Evolutionary conservation across 2,888 invertebrate species (phyloP).

Genomic region (Ctenicera cuprea): DNA sequence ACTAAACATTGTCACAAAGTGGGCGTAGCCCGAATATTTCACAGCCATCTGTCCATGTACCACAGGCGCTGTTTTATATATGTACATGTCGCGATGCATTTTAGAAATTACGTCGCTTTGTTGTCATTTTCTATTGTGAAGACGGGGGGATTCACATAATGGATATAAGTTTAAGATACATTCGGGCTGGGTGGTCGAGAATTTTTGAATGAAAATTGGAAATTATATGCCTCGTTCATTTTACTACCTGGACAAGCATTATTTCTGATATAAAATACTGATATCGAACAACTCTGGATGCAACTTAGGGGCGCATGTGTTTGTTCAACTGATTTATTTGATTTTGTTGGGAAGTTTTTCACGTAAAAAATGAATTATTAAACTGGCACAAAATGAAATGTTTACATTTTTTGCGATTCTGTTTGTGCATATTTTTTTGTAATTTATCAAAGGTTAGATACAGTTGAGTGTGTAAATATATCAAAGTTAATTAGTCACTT

Average conservation of each 20-base stretch:
- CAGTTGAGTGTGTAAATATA: no score
- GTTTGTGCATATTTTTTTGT: no score
- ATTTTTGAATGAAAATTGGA: constrained; percentile 51
- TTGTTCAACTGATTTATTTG: constrained; percentile 27
- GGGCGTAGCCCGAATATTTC: constrained; percentile 57
- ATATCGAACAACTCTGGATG: constrained; percentile 22
- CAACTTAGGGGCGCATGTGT: constrained; percentile 29
- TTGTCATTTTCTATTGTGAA: constrained; percentile 48
- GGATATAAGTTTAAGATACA: constrained; percentile 46
- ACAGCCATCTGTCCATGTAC: constrained; percentile 55
- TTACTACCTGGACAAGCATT: constrained; percentile 36
- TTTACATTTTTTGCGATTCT: no score
- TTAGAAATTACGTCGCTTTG: constrained; percentile 51
- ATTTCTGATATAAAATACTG: constrained; percentile 38
- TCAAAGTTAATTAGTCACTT: no score
- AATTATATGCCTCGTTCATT: constrained; percentile 41
- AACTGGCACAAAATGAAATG: background rate
- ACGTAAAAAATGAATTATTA: constrained; percentile 1
- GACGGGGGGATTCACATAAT: constrained; percentile 41
- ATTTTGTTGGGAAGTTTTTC: constrained; percentile 3
- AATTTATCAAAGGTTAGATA: no score
- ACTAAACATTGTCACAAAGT: constrained; percentile 53
- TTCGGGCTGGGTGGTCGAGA: constrained; percentile 49
- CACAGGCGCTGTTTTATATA: constrained; percentile 40
- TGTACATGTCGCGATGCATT: constrained; percentile 46